These are phyloP conservation scores for Andrena haemorrhoa DNA, from an alignment of 2,888 invertebrate species.

Conservation along the genomic window DNA sequence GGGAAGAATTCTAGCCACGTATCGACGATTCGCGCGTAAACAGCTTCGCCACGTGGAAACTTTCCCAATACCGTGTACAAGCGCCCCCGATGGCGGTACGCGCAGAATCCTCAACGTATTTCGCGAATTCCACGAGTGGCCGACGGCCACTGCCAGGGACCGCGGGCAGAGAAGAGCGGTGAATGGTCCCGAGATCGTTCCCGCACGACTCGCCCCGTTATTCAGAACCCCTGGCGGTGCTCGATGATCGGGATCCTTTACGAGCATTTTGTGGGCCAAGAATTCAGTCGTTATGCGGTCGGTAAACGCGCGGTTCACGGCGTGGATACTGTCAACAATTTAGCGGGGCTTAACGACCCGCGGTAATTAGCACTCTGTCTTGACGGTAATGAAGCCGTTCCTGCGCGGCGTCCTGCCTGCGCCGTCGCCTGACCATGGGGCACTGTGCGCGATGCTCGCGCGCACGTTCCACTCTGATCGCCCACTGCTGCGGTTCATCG, in stretches of 20 bases:
- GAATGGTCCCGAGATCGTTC: constrained; percentile 24
- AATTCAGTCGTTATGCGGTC: constrained; percentile 61
- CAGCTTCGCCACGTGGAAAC: not conserved
- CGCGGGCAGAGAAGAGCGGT: not conserved
- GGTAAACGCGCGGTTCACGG: constrained; percentile 51
- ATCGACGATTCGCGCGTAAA: not conserved
- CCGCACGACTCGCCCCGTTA: constrained; percentile 22
- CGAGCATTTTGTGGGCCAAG: constrained; percentile 53
- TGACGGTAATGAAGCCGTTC: constrained; percentile 76
- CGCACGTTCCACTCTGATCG: constrained; percentile 13
- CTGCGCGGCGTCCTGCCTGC: constrained; percentile 56
- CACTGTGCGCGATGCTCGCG: constrained; percentile 9
- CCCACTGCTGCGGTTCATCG: not conserved
- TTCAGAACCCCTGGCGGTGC: not conserved
- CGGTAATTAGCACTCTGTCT: constrained; percentile 73
- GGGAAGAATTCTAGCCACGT: too few relatives aligned
- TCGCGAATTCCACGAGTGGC: constrained; percentile 1
- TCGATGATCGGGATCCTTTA: constrained; percentile 35
- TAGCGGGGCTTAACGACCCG: constrained; percentile 75
- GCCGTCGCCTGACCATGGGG: constrained; percentile 26
- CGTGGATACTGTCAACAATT: constrained; percentile 67
- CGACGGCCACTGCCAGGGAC: constrained; percentile 21
- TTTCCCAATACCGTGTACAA: not conserved
- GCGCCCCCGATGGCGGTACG: not conserved
- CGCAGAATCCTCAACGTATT: not conserved